A percentile compares a stretch with the other conserved stretches of the same genome.
These are phyloP conservation scores for Drosophila burlai DNA, from an alignment of 1,140 invertebrate genomes.

Conservation along the genomic window DNA sequence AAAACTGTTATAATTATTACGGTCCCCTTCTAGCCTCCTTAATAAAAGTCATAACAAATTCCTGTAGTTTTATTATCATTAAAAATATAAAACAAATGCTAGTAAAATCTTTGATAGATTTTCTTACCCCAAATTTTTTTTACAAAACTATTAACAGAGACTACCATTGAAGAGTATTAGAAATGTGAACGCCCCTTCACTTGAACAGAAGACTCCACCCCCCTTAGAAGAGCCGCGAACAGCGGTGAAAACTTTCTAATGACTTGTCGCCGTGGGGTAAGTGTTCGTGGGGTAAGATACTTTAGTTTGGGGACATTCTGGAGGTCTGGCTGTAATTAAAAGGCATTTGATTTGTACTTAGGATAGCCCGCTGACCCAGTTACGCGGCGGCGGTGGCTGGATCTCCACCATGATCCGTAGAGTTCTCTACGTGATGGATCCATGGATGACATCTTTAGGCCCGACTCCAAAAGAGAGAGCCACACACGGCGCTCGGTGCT, in stretches of 20 bases:
- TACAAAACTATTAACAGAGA: background rate
- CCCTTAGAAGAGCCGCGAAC: slow-evolving; percentile 2
- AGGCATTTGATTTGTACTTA: slow-evolving; percentile 50
- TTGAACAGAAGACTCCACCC: slow-evolving; percentile 15
- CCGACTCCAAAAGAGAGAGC: slow-evolving; percentile 19
- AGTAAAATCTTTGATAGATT: background rate
- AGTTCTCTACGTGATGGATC: slow-evolving; percentile 49
- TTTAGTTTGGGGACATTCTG: slow-evolving; percentile 33
- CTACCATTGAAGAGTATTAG: slow-evolving; percentile 15
- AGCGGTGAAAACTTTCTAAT: slow-evolving; percentile 42
- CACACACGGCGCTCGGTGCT: slow-evolving; percentile 33
- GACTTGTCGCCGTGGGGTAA: slow-evolving; percentile 17
- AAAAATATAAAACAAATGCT: background rate
- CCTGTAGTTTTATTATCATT: background rate
- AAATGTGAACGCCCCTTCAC: slow-evolving; percentile 8
- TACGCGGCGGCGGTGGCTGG: slow-evolving; percentile 37
- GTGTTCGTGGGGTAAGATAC: slow-evolving; percentile 12
- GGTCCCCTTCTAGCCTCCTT: no score
- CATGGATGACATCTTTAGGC: slow-evolving; percentile 6
- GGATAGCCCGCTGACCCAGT: slow-evolving; percentile 55
- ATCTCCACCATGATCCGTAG: slow-evolving; percentile 15
- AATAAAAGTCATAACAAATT: no score
- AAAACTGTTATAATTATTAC: no score
- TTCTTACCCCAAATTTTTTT: background rate
- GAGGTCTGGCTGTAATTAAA: slow-evolving; percentile 44